These are phyloP conservation scores for Clarias pachynema DNA, from an alignment of 2,797 vertebrate species.

Conservation along the genomic window DNA sequence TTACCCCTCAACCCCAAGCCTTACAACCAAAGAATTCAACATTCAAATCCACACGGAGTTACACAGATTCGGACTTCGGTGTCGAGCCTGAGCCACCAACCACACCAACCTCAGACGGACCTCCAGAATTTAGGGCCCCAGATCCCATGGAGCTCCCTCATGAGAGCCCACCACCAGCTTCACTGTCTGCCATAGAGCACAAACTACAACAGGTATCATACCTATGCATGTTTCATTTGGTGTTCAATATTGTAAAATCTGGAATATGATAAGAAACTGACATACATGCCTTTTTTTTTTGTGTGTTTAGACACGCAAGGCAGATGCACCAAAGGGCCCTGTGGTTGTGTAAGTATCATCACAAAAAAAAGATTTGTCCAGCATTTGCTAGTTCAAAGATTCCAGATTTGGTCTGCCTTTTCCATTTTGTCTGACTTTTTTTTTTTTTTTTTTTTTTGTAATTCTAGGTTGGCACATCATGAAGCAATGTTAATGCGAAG, in stretches of 20 bases:
- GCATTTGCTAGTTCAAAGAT: neutral
- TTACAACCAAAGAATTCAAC: conserved; percentile 48
- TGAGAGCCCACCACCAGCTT: conserved; percentile 60
- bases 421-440: neutral
- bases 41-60: conserved; percentile 59
- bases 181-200: conserved; percentile 72
- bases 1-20: conserved; percentile 61
- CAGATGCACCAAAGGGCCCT: conserved; percentile 57
- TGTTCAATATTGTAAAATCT: neutral
- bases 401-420: neutral
- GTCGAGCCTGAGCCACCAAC: conserved; percentile 39
- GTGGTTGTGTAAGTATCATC: conserved; percentile 75
- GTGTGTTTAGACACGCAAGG: conserved; percentile 66
- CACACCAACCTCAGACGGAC: conserved; percentile 61
- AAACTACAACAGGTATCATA: conserved; percentile 71
- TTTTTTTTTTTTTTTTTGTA: neutral
- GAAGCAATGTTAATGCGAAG: conserved; percentile 84
- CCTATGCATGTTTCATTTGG: neutral
- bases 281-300: conserved; percentile 7
- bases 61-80: conserved; percentile 63
- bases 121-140: conserved; percentile 76
- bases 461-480: conserved; percentile 80
- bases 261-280: neutral
- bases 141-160: conserved; percentile 62
- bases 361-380: neutral